Base-by-base conservation (phyloP, 2,113 vertebrate genomes). In the Prionailurus viverrinus region DNA sequence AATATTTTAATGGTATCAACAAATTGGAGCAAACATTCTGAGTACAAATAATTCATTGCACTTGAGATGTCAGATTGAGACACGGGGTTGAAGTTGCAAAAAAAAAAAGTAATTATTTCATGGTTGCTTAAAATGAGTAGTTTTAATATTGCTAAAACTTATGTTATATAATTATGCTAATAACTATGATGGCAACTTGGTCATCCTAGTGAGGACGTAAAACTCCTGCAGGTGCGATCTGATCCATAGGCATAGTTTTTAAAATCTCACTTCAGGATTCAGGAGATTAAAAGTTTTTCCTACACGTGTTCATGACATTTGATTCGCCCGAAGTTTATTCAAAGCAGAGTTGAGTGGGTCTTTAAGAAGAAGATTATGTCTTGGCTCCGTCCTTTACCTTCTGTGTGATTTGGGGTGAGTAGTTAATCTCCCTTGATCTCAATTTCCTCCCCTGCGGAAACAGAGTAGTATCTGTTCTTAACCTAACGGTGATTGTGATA, bases 1-100 rank as follows among this genome's bases (percentile, higher is more conserved):
- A 97, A 92, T 94, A 66, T 25, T 97, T 95, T 94, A 93, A 83
- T 90, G 55, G 25, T 11, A 84, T 86, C 71, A 92, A 95, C 90
- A 96, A 95, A 92, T 85, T 39, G 84, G 29, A 93, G 53, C 39
- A 90, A 97, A 92, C 78, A 96, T 95, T 94, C 84, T 55, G 15
- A 88, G 21, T 63, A 68, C 58, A 88, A 73, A 93, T 53, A 81
- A 88, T 73, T 93, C 76, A 80, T 41, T 81, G 7, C 12, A 53
- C 21, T 68, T 85, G 58, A 81, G 82, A 66, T 78, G 51, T 81
- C 66, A 88, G 68, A 94, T 4, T 81, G 69, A 87, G 55, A 88
- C 68, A 81, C 10, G 7, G 25, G 65, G 53, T 83, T 92, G 61
- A 84, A 63, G 39, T 66, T 86, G 3, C 36, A 61, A 82, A 69